These are phyloP conservation scores for Meliscaeva auricollis DNA, from an alignment of 2,888 invertebrate species.

Conservation along the genomic window DNA sequence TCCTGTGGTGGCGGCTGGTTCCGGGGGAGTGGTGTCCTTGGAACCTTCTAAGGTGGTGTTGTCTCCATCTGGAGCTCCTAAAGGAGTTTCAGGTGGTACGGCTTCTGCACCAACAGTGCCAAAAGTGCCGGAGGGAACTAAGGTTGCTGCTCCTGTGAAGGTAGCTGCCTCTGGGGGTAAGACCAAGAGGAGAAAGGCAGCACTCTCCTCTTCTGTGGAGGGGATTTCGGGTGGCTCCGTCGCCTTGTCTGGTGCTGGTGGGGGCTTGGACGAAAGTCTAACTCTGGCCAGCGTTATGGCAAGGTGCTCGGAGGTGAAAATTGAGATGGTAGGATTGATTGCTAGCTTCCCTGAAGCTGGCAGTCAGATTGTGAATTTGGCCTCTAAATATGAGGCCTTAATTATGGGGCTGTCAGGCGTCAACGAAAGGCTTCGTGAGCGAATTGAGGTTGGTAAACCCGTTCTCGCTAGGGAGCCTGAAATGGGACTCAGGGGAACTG, in stretches of 20 bases:
- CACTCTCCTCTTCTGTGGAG: background rate
- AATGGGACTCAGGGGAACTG: too few relatives aligned
- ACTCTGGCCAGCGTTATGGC: background rate
- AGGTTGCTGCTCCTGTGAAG: too few relatives aligned
- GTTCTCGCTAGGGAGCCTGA: background rate
- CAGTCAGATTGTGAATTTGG: background rate
- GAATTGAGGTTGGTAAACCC: background rate
- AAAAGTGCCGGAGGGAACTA: too few relatives aligned
- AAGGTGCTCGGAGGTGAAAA: background rate
- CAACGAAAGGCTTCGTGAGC: background rate
- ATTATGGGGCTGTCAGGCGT: background rate
- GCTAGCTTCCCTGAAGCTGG: background rate
- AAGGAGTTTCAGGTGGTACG: too few relatives aligned
- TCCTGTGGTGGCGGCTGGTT: background rate
- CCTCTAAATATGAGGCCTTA: background rate
- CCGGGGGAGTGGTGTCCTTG: background rate
- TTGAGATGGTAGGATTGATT: background rate
- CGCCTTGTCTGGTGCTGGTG: too few relatives aligned
- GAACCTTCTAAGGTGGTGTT: too few relatives aligned
- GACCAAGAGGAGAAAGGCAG: background rate
- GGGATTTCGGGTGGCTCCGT: too few relatives aligned
- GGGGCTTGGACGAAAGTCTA: too few relatives aligned
- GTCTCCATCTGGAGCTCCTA: too few relatives aligned
- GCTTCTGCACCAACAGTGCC: too few relatives aligned
- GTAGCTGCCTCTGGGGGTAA: background rate